phyloP scores from a whole-genome alignment of 2,797 vertebrate genomes.

The Leptodactylus fallax region DNA sequence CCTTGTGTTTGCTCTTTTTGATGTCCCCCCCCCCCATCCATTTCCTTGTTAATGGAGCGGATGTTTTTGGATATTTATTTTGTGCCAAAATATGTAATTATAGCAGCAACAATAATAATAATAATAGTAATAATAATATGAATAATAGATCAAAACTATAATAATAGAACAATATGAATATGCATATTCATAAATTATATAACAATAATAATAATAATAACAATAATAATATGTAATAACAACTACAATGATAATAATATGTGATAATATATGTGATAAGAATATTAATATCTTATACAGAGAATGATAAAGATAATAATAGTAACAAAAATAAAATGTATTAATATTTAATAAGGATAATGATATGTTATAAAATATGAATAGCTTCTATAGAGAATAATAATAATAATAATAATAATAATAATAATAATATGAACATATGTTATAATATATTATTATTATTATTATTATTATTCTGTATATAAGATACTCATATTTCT shows the following conservation, averaged over 20 bases:
- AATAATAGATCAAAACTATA: neutral
- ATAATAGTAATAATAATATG: neutral
- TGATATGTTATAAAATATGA: neutral
- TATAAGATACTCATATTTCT: no score
- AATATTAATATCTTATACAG: neutral
- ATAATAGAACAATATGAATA: neutral
- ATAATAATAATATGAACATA: neutral
- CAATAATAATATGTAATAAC: neutral
- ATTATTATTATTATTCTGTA: no score
- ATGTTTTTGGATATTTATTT: conserved; percentile 2
- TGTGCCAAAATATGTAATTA: neutral
- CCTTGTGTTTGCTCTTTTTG: conserved; percentile 78
- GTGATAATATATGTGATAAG: neutral
- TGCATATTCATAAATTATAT: neutral
- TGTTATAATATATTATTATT: no score
- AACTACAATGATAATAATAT: neutral
- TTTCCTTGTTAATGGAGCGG: neutral
- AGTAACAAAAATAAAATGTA: neutral
- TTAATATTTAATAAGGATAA: no score
- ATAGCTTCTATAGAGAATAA: neutral
- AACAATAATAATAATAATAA: neutral
- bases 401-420: no score
- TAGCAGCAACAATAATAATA: neutral
- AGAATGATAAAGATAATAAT: neutral
- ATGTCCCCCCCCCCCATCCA: neutral